Percentiles rank a stretch among this genome's conserved stretches.
phyloP scores from a whole-genome alignment of 2,888 invertebrate species.

The Drosophila antonietae region DNA sequence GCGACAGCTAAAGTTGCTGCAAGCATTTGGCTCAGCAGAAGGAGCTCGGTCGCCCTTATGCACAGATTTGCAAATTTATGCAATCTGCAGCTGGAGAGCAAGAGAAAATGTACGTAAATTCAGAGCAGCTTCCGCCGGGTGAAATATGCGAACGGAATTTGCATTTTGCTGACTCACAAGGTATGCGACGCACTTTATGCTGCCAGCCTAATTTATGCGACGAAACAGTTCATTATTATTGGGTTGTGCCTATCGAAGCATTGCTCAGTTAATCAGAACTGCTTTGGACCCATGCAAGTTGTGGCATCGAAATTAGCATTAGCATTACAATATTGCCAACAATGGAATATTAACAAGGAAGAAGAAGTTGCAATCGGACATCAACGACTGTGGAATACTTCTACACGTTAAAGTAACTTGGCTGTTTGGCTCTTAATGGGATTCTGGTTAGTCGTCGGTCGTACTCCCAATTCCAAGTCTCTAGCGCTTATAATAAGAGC shows the following conservation, averaged over 20 bases:
- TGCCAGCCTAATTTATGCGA: slow-evolving; percentile 31
- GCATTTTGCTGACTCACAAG: slow-evolving; percentile 35
- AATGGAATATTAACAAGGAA: not conserved
- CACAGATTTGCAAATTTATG: slow-evolving; percentile 49
- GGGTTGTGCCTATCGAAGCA: slow-evolving; percentile 23
- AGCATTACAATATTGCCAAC: not conserved
- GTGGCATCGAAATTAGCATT: not conserved
- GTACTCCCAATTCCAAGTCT: too few relatives aligned
- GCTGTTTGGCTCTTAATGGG: too few relatives aligned
- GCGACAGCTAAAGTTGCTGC: not conserved
- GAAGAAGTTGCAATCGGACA: too few relatives aligned
- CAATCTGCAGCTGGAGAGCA: slow-evolving; percentile 36
- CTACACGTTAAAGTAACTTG: too few relatives aligned
- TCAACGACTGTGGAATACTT: not conserved
- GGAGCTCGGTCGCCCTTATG: slow-evolving; percentile 20
- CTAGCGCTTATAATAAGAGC: too few relatives aligned
- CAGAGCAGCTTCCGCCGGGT: slow-evolving; percentile 32
- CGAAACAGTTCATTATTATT: slow-evolving; percentile 35
- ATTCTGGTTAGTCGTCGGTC: too few relatives aligned
- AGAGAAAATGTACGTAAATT: slow-evolving; percentile 35
- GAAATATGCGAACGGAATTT: slow-evolving; percentile 41
- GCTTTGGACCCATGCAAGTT: not conserved
- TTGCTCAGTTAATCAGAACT: slow-evolving; percentile 12
- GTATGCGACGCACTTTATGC: slow-evolving; percentile 22
- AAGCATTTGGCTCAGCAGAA: slow-evolving; percentile 3